Evolutionary conservation across 2,797 vertebrate genomes (phyloP), one percentile per base, ranked within the genome.

Genomic region (Dromococcyx pavoninus): DNA sequence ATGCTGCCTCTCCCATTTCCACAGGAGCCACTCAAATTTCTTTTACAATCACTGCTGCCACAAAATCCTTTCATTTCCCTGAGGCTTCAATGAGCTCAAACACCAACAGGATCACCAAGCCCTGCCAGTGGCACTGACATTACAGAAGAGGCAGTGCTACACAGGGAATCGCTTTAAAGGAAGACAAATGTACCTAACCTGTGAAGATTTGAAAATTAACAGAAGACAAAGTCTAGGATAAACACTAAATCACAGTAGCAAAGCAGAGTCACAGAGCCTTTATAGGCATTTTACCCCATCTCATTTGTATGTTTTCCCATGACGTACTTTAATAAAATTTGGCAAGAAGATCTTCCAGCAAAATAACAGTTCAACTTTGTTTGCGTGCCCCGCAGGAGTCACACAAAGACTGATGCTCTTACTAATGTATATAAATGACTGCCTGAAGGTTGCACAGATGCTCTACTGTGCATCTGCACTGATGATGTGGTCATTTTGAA

Each of bases 401-500:
- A 88, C 91, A 79, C 65, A 74, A 77, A 91, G 75, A 95, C 37
- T 28, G 7, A 19, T 61, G 86, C 67, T 67, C 91, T 94, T 57
- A 73, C 85, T 97, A 95, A 97, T 78, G 72, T 77, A 82, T 92
- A 95, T 79, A 94, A 97, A 97, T 79, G 85, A 96, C 54, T 80
- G 91, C 81, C 78, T 86, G 61, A 89, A 95, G 85, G 50, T 87
- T 95, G 89, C 82, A 91, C 95, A 97, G 86, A 95, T 92, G 93
- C 75, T 95, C 54, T 23, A 46, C 39, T 75, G 21, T 89, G 81
- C 67, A 94, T 91, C 93, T 91, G 86, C 77, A 87, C 41, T 90
- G 77, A 78, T 65, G 67, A 66, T 61, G 51, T 66, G 94, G 93
- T 96, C 95, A 95, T 94, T 95, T 90, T 65, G 61, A 89, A 97